Percentiles rank a stretch among this genome's conserved stretches.
Conservation (phyloP, 2,113 vertebrate species). For the Aepyceros melampus region DNA sequence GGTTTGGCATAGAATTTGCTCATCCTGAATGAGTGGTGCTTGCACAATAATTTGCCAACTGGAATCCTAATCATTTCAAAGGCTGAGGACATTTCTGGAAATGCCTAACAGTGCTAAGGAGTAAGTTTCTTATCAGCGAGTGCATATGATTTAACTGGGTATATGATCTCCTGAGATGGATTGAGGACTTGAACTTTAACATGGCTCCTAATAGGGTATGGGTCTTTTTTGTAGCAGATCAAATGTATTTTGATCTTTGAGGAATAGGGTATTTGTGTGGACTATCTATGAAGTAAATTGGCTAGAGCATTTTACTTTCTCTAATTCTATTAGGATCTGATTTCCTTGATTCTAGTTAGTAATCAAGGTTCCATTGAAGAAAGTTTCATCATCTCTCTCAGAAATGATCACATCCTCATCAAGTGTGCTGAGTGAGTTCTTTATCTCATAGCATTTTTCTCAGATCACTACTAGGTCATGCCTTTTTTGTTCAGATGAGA, state of each 20-base stretch:
- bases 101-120: neutral
- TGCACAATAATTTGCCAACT: constrained; percentile 9
- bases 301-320: neutral
- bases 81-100: neutral
- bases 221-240: neutral
- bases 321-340: neutral
- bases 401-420: neutral
- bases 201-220: neutral
- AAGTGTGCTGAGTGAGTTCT: neutral
- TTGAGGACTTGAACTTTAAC: constrained; percentile 22
- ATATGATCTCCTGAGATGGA: neutral
- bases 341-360: constrained; percentile 12
- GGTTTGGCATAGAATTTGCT: neutral
- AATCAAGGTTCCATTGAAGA: neutral
- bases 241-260: constrained; percentile 20
- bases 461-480: neutral
- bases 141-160: neutral
- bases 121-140: neutral
- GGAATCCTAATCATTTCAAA: constrained; percentile 13
- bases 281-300: neutral
- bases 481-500: neutral
- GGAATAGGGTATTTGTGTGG: neutral
- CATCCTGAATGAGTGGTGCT: neutral
- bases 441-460: neutral
- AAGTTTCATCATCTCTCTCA: neutral